Percentiles rank a stretch among this genome's conserved stretches.
These are phyloP conservation scores for Nymphalis c-album DNA, from an alignment of 2,888 invertebrate genomes.

Conservation along the genomic window DNA sequence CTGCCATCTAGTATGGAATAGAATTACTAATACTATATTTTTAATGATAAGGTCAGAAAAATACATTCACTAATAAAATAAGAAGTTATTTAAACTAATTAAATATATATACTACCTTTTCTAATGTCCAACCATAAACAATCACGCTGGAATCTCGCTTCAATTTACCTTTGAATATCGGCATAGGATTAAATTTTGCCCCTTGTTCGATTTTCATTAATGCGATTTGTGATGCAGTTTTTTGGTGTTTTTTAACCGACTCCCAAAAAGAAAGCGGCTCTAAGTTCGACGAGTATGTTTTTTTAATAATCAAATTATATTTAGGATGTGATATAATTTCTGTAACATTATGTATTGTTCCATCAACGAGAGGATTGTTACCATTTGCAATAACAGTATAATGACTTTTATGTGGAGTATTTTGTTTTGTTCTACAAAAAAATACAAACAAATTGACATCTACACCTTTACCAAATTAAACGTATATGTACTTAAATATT, in stretches of 20 bases:
- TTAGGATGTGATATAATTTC: constrained; percentile 40
- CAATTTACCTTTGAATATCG: constrained; percentile 23
- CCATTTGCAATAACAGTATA: constrained; percentile 53
- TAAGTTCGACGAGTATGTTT: not conserved
- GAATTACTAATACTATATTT: not conserved
- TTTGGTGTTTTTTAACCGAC: not conserved
- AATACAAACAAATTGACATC: not conserved
- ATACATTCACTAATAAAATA: not conserved
- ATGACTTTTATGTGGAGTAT: constrained; percentile 29
- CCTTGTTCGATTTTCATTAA: constrained; percentile 45
- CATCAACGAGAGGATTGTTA: constrained; percentile 51
- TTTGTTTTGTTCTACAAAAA: constrained; percentile 14
- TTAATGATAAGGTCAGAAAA: not conserved
- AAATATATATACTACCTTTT: constrained; percentile 43
- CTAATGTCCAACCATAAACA: constrained; percentile 51
- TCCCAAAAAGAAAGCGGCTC: too few relatives aligned
- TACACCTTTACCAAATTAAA: not conserved
- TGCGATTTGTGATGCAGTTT: constrained; percentile 26
- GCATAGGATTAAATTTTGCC: constrained; percentile 24
- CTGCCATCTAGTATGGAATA: constrained; percentile 17
- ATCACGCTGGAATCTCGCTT: constrained; percentile 35
- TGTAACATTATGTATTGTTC: constrained; percentile 50
- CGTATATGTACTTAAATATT: not conserved
- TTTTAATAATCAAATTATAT: not conserved
- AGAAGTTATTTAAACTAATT: not conserved